These are phyloP conservation scores for Brachionus asplanchnoidis DNA, from an alignment of 1,140 invertebrate species.

Conservation along the genomic window DNA sequence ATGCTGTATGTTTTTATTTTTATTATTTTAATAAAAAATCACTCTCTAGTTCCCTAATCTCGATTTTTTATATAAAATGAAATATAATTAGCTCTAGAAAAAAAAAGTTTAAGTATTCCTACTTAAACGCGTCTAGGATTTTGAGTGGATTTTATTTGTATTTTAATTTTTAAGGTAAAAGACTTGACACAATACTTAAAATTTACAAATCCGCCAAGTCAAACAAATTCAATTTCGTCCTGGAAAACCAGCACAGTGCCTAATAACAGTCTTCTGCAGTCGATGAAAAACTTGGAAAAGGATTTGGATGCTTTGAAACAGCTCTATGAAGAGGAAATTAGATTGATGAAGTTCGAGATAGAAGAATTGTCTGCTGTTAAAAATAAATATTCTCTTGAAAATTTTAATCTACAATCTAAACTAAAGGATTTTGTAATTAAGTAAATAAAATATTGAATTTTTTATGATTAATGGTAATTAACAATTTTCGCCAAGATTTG, in stretches of 20 bases:
- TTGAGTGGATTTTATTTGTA: not conserved
- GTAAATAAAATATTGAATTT: not conserved
- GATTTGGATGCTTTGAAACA: conserved; percentile 32
- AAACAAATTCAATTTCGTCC: not conserved
- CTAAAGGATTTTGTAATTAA: not conserved
- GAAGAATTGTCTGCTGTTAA: conserved; percentile 34
- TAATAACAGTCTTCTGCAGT: conserved; percentile 2
- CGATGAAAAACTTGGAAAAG: conserved; percentile 32
- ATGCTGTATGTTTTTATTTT: conserved; percentile 11
- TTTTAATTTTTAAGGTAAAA: conserved; percentile 20
- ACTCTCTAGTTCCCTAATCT: not conserved
- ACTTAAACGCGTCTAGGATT: not conserved
- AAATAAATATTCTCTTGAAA: conserved; percentile 17
- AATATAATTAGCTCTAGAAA: not conserved
- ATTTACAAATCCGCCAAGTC: not conserved
- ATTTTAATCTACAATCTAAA: conserved; percentile 4
- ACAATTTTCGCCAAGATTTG: not conserved
- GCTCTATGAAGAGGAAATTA: conserved; percentile 22
- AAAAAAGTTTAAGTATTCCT: not conserved
- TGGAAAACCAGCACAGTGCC: not conserved
- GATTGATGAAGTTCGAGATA: conserved; percentile 26
- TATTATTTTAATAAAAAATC: not conserved
- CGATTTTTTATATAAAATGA: not conserved
- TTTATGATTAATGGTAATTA: not conserved
- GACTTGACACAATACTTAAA: conserved; percentile 30